Evolutionary conservation across 2,888 invertebrate genomes (phyloP), one percentile per base, ranked within the genome.

Genomic region (Thera britannica): DNA sequence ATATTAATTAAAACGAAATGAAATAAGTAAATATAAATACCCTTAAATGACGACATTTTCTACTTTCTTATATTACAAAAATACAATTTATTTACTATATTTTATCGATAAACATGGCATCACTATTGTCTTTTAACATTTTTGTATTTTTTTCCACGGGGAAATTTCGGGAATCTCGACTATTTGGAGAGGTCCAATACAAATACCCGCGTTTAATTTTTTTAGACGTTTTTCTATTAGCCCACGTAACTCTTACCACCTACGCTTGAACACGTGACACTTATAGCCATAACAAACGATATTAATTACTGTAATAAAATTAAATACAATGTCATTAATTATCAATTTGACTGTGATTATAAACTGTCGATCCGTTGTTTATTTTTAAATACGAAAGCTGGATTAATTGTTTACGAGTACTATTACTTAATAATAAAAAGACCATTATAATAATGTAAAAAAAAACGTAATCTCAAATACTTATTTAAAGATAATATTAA

Each of bases 281-380:
- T 51, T 51, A 59, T 46, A 35, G 54, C 62, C 36, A 60, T 71
- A 55, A 66, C 58, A 52, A 52, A 64, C 41, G 2, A 66, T 72
- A 70, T 70, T 70, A 68, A 72, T 72, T 63, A 71, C 70, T n/a
- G 58, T 58, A 67, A 62, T 72, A 70, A 70, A 67, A 65, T 65
- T 58, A 2, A 36, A 63, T 59, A 67, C 57, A 36, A 68, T 44
- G 59, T 65, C 62, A 70, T 70, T 68, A 65, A 66, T 71, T 41
- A 66, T 62, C 58, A n/a, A 51, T 63, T 64, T 54, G 23, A 59
- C 65, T 68, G 57, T 44, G 51, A 23, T 67, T 62, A 58, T 41
- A 35, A 44, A 52, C 2, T 41, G 9, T 46, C 44, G 44, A 46
- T 9, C 9, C 44, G 44, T 46, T 46, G 9, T 46, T 46, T 46